These are phyloP conservation scores for Phaenicophaeus curvirostris DNA, from an alignment of 2,797 vertebrate species.

Conservation along the genomic window DNA sequence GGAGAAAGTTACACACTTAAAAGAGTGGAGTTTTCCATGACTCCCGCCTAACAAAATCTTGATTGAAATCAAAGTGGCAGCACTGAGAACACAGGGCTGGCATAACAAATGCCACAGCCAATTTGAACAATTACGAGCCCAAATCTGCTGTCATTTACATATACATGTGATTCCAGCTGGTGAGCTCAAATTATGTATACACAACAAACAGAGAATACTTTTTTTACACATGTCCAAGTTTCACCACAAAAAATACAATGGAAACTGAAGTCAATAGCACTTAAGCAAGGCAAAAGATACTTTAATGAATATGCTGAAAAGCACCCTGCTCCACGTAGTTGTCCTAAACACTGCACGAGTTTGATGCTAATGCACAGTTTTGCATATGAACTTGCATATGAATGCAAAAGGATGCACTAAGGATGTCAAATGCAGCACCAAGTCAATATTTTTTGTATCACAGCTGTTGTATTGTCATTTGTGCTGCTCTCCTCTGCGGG, in stretches of 20 bases:
- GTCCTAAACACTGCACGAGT: neutral
- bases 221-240: conserved; percentile 18
- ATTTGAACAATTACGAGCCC: conserved; percentile 54
- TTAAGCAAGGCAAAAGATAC: neutral
- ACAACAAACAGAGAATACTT: conserved; percentile 44
- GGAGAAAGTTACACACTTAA: neutral
- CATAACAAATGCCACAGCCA: conserved; percentile 63
- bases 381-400: neutral
- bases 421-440: neutral
- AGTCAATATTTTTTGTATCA: neutral
- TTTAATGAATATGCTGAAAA: neutral
- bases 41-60: conserved; percentile 49
- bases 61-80: conserved; percentile 61
- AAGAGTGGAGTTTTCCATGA: conserved; percentile 26
- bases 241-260: conserved; percentile 33
- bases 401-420: neutral
- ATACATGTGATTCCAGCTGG: conserved; percentile 60
- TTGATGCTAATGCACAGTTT: neutral
- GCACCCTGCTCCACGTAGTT: neutral
- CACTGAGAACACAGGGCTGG: conserved; percentile 61
- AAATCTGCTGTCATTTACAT: conserved; percentile 55
- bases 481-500: neutral
- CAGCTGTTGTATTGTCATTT: neutral
- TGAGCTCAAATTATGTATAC: conserved; percentile 51
- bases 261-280: conserved; percentile 23